Base-by-base conservation (phyloP, 1,140 invertebrate genomes). In the Cotesia vestalis region DNA sequence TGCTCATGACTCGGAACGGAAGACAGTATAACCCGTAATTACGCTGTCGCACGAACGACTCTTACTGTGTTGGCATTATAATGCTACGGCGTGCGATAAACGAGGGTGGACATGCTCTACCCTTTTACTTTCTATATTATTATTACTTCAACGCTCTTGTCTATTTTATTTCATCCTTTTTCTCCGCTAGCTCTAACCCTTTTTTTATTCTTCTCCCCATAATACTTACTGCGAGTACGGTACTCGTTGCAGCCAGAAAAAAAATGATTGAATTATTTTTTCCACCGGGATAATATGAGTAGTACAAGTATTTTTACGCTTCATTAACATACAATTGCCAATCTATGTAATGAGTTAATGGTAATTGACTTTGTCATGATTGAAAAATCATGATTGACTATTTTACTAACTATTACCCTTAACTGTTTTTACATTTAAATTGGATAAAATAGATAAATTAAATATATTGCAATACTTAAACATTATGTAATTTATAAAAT, bases 71-170 rank as follows among this genome's bases (percentile, higher is more conserved):
- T 46, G 40, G 40, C 3, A 46, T 46, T 46, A 27, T 59, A 59
- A 59, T 59, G 20, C 14, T 27, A 27, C 27, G 14, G 20, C 17
- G 57, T 59, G 20, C 57, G 57, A 59, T 59, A 59, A 59, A 59
- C 20, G 57, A 68, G 14, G 66, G 66, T 68, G 66, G 66, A 68
- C 66, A 53, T 36, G 20, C 36, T 57, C 14, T 68, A 52, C 20
- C 55, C 53, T 57, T 68, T 34, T 55, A 55, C 66, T 53, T 67
- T 51, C 51, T 51, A 55, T 67, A n/a, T 69, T 40, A 69, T 69
- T 20, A 46, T 52, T 52, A 52, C 38, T 52, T 51, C 64, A 66
- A 52, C 64, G 64, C 64, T 12, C 60, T 12, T 62, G 63, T 62
- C 36, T 20, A 20, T 66, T 66, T 66, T 46, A 14, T 66, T 40